phyloP scores from a whole-genome alignment of 2,113 vertebrate species.

The Pelecanus crispus region DNA sequence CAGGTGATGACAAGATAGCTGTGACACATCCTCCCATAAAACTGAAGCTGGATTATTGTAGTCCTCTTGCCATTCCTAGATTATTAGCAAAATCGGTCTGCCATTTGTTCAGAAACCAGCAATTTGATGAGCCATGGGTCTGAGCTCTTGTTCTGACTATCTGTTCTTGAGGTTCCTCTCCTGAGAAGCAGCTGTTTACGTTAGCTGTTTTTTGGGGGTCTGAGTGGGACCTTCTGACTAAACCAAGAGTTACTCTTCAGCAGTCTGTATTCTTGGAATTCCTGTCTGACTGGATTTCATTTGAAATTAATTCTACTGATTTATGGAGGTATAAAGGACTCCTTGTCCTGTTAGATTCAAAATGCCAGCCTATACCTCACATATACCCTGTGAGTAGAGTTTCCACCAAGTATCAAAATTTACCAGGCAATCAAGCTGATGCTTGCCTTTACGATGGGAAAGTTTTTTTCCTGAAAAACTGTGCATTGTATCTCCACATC shows the following conservation, averaged over 20 bases:
- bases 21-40: not conserved
- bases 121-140: not conserved
- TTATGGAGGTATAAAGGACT: not conserved
- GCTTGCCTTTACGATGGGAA: not conserved
- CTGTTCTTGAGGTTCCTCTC: not conserved
- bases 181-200: not conserved
- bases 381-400: not conserved
- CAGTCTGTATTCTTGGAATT: not conserved
- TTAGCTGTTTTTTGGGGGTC: not conserved
- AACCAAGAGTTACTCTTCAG: not conserved
- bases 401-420: not conserved
- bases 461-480: not conserved
- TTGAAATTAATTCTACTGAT: not conserved
- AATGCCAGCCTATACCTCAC: not conserved
- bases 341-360: not conserved
- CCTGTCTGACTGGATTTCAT: not conserved
- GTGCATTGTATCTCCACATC: not conserved
- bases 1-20: not conserved
- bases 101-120: not conserved
- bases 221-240: not conserved
- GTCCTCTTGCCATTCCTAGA: not conserved
- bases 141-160: not conserved
- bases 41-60: not conserved
- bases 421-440: not conserved
- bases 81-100: not conserved